phyloP scores from a whole-genome alignment of 2,113 vertebrate genomes.

The Pangasianodon hypophthalmus region DNA sequence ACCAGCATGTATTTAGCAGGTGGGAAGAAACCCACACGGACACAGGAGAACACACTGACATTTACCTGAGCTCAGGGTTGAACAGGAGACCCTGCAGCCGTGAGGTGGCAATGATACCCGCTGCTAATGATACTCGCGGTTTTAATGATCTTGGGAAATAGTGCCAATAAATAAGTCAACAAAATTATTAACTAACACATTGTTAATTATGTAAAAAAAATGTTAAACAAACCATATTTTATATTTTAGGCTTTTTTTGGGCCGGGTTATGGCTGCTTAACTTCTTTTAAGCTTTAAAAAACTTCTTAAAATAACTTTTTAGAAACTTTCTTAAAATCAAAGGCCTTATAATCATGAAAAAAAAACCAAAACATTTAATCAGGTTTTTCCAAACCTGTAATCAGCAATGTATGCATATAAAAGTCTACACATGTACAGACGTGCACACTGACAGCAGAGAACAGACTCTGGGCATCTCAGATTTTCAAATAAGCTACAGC shows the following conservation, averaged over 20 bases:
- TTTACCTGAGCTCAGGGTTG: background rate
- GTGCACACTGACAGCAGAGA: background rate
- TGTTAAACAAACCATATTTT: background rate
- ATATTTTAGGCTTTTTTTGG: background rate
- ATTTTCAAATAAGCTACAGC: background rate
- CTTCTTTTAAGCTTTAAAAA: background rate
- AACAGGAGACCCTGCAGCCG: background rate
- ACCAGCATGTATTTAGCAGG: background rate
- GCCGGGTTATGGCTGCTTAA: background rate
- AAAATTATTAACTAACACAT: background rate
- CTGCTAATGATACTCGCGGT: background rate
- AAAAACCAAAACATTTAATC: background rate
- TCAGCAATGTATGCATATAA: background rate
- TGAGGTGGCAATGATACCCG: background rate
- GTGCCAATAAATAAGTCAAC: background rate
- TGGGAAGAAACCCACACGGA: background rate
- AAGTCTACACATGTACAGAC: background rate
- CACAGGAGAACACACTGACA: background rate
- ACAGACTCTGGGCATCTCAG: background rate
- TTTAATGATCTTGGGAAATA: background rate
- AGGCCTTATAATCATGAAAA: background rate
- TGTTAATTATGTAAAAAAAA: background rate
- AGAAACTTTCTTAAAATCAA: background rate
- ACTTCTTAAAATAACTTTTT: rapidly evolving
- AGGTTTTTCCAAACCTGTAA: background rate